Evolutionary conservation across 2,797 vertebrate species (phyloP), one percentile per base, ranked within the genome.

Genomic region (Lacerta bilineata): DNA sequence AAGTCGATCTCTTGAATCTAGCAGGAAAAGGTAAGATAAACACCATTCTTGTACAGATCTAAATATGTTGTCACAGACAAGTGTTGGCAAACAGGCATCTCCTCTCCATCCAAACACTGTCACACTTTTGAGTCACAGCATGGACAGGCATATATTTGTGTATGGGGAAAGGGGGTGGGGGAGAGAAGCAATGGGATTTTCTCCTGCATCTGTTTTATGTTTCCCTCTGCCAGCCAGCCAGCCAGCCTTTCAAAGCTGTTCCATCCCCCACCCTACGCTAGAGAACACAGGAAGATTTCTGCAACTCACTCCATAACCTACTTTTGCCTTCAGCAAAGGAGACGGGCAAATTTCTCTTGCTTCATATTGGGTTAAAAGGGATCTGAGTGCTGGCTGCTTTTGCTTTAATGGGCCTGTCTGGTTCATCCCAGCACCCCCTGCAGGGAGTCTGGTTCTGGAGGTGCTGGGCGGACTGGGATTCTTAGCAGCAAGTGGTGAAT

Each of bases 291-390:
- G 84, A 81, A 82, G 71, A 68, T 89, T 68, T 61, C 79, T 86
- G 83, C 78, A 85, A 75, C 78, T 81, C 41, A 66, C 76, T 41
- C 83, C 23, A 41, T 89, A 89, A 82, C 84, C 83, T 85, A 85
- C 83, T 85, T 89, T 89, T 85, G 83, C 88, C 69, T 85, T 55
- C 55, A 89, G 88, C 77, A 85, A 80, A 85, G 27, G 27, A 75
- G 77, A 72, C 76, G n/a, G 77, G 77, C 41, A 39, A 55, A 81
- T 46, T 55, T 66, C n/a, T 85, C 69, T 81, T 81, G 66, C 36
- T 87, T 69, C 41, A 69, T 43, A 76, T 41, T 68, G 83, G 41
- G 79, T 87, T 81, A 82, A 86, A 82, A 87, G 80, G 86, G 69
- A 76, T 55, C 59, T 68, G 39, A 75, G 77, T 36, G 50, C 83